These are phyloP conservation scores for Corvus hawaiiensis DNA, from an alignment of 2,113 vertebrate species.

Conservation along the genomic window DNA sequence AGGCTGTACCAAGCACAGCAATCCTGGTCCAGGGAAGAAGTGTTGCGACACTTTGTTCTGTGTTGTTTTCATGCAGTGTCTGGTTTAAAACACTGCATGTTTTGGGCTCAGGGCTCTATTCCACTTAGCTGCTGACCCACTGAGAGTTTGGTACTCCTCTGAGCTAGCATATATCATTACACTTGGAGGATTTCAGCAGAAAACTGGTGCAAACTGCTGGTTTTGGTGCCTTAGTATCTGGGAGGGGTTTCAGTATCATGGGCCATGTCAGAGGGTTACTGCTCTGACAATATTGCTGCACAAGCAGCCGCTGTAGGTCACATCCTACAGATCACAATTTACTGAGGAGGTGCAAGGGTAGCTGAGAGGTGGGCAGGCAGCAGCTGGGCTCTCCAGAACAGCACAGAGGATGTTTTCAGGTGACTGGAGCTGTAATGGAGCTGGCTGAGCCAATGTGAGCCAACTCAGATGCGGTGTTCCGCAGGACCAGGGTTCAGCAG, in stretches of 20 bases:
- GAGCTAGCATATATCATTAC: rapidly evolving
- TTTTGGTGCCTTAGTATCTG: not conserved
- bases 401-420: not conserved
- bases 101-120: not conserved
- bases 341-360: not conserved
- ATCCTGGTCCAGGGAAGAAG: not conserved
- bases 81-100: not conserved
- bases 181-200: not conserved
- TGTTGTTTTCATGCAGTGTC: not conserved
- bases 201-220: not conserved
- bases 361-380: not conserved
- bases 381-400: not conserved
- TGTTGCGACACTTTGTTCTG: not conserved
- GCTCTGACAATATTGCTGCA: not conserved
- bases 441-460: not conserved
- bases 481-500: not conserved
- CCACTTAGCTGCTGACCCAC: not conserved
- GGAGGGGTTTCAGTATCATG: not conserved
- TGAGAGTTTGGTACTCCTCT: not conserved
- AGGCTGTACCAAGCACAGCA: not conserved
- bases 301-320: not conserved
- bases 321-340: not conserved
- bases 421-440: not conserved
- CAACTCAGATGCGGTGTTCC: not conserved
- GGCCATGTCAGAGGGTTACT: rapidly evolving